Evolutionary conservation across 1,140 invertebrate genomes (phyloP).

Genomic region (Chlorops oryzae): DNA sequence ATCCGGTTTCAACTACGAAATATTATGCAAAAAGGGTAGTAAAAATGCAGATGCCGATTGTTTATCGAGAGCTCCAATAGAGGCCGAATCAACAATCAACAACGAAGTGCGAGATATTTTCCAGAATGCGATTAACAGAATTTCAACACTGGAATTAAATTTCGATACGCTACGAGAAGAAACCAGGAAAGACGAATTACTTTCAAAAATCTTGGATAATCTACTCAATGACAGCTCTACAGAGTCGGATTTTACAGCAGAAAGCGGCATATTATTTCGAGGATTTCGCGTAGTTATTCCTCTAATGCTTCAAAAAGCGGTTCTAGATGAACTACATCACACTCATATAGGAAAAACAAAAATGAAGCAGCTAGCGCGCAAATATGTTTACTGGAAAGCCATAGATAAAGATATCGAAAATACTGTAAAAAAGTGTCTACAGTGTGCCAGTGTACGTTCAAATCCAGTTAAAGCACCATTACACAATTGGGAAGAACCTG

Average conservation of each 20-base stretch:
- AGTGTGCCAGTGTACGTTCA: background rate
- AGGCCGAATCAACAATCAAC: background rate
- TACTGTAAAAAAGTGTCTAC: constrained; percentile 4
- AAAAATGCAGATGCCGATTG: background rate
- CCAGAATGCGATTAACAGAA: background rate
- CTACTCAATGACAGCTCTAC: background rate
- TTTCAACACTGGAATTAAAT: background rate
- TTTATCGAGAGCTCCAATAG: constrained; percentile 3
- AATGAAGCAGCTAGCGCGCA: constrained; percentile 50
- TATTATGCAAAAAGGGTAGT: background rate
- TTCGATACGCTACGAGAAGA: background rate
- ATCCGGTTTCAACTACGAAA: background rate
- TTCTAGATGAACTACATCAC: constrained; percentile 42
- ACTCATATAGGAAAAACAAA: constrained; percentile 48
- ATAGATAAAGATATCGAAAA: constrained; percentile 48
- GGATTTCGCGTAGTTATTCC: constrained; percentile 26
- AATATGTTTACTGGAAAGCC: constrained; percentile 49
- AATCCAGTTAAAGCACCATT: constrained; percentile 6
- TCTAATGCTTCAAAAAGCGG: constrained; percentile 15
- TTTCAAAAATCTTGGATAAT: background rate
- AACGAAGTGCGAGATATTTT: background rate
- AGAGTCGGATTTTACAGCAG: background rate
- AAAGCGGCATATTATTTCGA: constrained; percentile 4
- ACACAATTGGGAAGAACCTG: constrained; percentile 5
- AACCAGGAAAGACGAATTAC: background rate